A percentile compares a stretch with the other conserved stretches of the same genome.
Conservation (phyloP, 2,113 vertebrate genomes). For the Cathartes aura region DNA sequence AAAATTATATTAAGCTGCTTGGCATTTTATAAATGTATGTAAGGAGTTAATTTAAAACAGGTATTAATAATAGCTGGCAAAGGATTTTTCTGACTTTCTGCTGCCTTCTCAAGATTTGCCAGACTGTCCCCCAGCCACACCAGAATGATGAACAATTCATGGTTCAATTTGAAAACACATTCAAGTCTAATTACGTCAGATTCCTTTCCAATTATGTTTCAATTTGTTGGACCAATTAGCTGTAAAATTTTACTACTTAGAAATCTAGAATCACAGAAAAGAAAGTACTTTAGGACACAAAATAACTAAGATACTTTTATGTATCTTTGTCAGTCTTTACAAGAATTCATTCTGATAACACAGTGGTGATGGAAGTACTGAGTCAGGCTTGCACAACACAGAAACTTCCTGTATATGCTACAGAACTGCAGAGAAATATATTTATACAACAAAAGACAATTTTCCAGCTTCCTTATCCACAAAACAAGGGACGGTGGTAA, state of each 20-base stretch:
- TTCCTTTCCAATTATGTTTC: background rate
- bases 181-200: background rate
- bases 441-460: background rate
- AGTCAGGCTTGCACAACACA: background rate
- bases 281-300: background rate
- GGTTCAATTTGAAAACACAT: background rate
- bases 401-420: background rate
- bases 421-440: background rate
- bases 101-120: background rate
- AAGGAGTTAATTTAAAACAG: background rate
- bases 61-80: background rate
- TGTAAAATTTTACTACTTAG: background rate
- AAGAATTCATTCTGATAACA: background rate
- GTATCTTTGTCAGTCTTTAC: background rate
- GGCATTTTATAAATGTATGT: background rate
- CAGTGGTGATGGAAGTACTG: background rate
- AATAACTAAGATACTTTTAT: background rate
- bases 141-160: background rate
- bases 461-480: background rate
- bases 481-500: background rate
- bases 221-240: background rate
- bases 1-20: background rate
- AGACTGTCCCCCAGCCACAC: background rate
- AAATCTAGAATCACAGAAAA: background rate
- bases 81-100: background rate